Evolutionary conservation across 2,797 vertebrate genomes (phyloP).

Genomic region (Cirrhinus mrigala): DNA sequence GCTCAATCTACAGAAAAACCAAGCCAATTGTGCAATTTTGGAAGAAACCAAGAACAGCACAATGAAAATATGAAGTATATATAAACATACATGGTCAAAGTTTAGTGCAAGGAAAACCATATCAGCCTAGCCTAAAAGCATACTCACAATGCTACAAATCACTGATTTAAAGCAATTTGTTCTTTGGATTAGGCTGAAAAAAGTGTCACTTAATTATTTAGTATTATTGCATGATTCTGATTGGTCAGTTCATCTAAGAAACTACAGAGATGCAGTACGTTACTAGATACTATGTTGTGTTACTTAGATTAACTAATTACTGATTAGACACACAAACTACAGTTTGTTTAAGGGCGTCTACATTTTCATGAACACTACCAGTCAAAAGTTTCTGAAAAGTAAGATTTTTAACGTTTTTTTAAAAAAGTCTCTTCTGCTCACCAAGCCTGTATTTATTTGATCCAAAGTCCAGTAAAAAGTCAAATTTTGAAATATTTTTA

Average conservation of each 20-base stretch:
- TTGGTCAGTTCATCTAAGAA: background rate
- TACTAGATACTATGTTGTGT: constrained; percentile 5
- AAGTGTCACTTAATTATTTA: background rate
- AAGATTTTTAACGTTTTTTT: too few relatives aligned
- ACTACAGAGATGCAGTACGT: background rate
- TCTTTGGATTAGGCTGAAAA: background rate
- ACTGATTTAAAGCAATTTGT: background rate
- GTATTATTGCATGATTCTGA: background rate
- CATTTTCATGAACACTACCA: background rate
- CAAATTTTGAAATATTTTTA: too few relatives aligned
- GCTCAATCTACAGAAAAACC: background rate
- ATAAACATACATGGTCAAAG: constrained; percentile 9
- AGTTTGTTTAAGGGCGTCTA: background rate
- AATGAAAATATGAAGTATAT: background rate
- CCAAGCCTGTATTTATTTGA: too few relatives aligned
- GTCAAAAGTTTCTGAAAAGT: too few relatives aligned
- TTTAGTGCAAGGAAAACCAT: background rate
- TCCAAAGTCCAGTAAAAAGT: too few relatives aligned
- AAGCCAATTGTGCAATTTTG: background rate
- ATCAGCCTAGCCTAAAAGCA: background rate
- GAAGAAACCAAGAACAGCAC: background rate
- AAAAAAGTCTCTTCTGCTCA: too few relatives aligned
- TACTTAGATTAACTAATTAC: background rate
- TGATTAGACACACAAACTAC: background rate
- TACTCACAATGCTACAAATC: background rate